Evolutionary conservation across 2,113 vertebrate genomes (phyloP), one percentile per base, ranked within the genome.

Genomic region (Colossoma macropomum): DNA sequence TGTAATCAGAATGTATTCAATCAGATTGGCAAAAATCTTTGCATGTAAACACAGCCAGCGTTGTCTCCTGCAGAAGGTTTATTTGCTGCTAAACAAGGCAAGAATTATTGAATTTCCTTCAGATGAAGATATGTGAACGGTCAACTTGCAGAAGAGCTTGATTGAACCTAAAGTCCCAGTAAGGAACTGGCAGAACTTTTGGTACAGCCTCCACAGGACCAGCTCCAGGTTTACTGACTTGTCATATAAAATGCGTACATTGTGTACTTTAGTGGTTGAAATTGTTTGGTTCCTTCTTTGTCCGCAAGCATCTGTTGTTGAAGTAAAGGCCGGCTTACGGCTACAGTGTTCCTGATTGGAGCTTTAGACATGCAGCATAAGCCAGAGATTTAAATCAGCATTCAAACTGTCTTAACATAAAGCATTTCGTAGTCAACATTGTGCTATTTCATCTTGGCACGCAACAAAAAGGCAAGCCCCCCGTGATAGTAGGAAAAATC

Each of bases 281-380:
- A 16, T 59, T 71, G 52, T 41, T 80, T 32, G 28, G 66, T 60
- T 25, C 32, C 59, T 0, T 30, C 54, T 25, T 72, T 72, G 21
- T 73, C 38, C 25, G 38, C 60, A 80, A 60, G 30, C 68, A 60
- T 80, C 69, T 80, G 68, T 71, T 62, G 25, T 41, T 73, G 69
- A 17, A 62, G 56, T 62, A 60, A 16, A 80, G 32, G 7, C 30
- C 52, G 71, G 78, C 66, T 56, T 21, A 54, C 28, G 25, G n/a
- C 23, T 60, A 1, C 13, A 59, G 32, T 9, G 50, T 80, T 72
- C 23, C 34, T 72, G 68, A 69, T 69, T 80, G 54, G 23, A 62
- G 68, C 79, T 15, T 25, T 13, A 12, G 25, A 41, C 38, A 56
- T 28, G 52, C n/a, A 45, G 78, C 52, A 45, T 28, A 48, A 38